Evolutionary conservation across 2,113 vertebrate species (phyloP), one percentile per base, ranked within the genome.

Genomic region (Progne subis): DNA sequence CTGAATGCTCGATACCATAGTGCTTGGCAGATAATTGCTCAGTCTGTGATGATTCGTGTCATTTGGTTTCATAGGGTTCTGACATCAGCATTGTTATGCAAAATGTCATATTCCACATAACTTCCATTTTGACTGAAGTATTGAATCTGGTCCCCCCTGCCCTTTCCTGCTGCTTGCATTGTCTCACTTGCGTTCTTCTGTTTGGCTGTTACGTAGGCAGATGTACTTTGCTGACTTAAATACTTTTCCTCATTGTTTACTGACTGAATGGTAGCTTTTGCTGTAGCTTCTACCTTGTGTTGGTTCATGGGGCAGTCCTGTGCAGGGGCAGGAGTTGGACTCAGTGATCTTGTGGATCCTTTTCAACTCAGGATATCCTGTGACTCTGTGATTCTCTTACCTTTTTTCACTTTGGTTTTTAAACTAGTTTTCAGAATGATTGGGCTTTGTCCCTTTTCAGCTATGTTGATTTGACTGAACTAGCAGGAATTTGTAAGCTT

Each of bases 31-130:
- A 82, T 92, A 92, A 86, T 88, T 47, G 41, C 76, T 90, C 52
- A n/a, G 60, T 82, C 76, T 84, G 64, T 87, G 79, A 56, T 68
- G 85, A 78, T 90, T 90, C 37, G 1, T 81, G 92, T 81, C 68
- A 75, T 52, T 88, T 81, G 68, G 28, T 50, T 67, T 88, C 82
- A 75, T 64, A 90, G 53, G 60, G 86, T 84, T 78, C 68, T 93
- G 82, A 95, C 76, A 88, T 92, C 92, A 77, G 25, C 76, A 57
- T 86, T 92, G 85, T 90, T 86, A 93, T 69, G 65, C 85, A 92
- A 86, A 94, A 67, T 86, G 80, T 93, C 69, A 61, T 86, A 70
- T 74, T 86, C 49, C 76, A 75, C 32, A 17, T 74, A 12, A 74
- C 92, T 88, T 88, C 60, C 59, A 69, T 88, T 93, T 90, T 95